phyloP scores from a whole-genome alignment of 2,113 vertebrate genomes.

The Apodemus speciosus region DNA sequence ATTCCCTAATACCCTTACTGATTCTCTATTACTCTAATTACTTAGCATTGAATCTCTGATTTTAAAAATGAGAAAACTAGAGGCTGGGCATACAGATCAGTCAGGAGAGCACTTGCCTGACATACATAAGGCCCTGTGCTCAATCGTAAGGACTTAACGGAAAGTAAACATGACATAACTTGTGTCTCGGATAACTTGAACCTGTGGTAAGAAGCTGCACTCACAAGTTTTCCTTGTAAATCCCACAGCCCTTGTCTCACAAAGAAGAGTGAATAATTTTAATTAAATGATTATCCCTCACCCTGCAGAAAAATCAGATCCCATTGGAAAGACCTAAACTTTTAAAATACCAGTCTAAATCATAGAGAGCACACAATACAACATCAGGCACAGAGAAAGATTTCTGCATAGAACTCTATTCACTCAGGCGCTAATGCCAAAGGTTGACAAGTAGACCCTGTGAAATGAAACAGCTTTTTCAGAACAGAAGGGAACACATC shows the following conservation, averaged over 20 bases:
- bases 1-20: background rate
- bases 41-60: background rate
- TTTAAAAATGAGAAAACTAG: background rate
- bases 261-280: background rate
- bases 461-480: background rate
- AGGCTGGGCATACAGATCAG: background rate
- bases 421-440: background rate
- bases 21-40: background rate
- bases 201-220: background rate
- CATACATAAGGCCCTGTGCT: background rate
- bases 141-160: background rate
- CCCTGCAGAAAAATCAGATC: background rate
- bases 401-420: background rate
- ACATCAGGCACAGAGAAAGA: background rate
- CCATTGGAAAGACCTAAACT: background rate
- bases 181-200: background rate
- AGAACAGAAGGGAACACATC: background rate
- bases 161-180: background rate
- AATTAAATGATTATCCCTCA: background rate
- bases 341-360: background rate
- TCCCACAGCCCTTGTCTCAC: background rate
- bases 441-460: background rate
- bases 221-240: background rate
- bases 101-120: background rate
- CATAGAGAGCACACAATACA: background rate